Evolutionary conservation across 2,888 invertebrate genomes (phyloP), one percentile per base, ranked within the genome.

Genomic region (Archips xylosteana): DNA sequence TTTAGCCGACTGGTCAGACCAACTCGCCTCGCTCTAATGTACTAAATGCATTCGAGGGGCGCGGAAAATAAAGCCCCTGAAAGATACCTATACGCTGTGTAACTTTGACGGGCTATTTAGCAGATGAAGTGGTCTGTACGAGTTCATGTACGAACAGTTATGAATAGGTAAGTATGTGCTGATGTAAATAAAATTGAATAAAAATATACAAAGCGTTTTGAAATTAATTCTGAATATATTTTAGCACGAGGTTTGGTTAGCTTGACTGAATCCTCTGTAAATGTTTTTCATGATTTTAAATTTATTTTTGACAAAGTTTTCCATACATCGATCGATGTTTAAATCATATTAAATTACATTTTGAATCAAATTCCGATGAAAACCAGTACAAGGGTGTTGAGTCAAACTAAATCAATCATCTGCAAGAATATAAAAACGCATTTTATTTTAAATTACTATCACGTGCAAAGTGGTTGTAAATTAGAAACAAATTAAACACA

Each of bases 1-100:
- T 94, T 92, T 90, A 85, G 87, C 87, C 86, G 88, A 89, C 88
- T 91, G 91, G 86, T 83, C 87, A 85, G 83, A 82, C 84, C 80
- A 80, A 81, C 81, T 80, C 78, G 79, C 82, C 80, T 83, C 83
- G 79, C 84, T 83, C 85, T 84, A 85, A 81, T 81, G 80, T 79
- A 79, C 81, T 79, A 76, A 75, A 74, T 74, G 74, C 74, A 72
- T 74, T 74, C 69, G 70, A 74, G 74, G 66, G 74, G 74, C 74
- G 54, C 74, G 69, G 74, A 74, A 74, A 74, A 74, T 74, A 74
- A 74, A 74, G 74, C 74, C 70, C 64, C 60, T 68, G 68, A 70
- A 72, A 74, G 67, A 62, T 73, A 73, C 65, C 74, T 74, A 74
- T 42, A 65, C 70, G 23, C 45, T 66, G 68, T 49, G 61, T 51